Conservation (phyloP, 2,888 invertebrate genomes). For the Pseudoips prasinana region DNA sequence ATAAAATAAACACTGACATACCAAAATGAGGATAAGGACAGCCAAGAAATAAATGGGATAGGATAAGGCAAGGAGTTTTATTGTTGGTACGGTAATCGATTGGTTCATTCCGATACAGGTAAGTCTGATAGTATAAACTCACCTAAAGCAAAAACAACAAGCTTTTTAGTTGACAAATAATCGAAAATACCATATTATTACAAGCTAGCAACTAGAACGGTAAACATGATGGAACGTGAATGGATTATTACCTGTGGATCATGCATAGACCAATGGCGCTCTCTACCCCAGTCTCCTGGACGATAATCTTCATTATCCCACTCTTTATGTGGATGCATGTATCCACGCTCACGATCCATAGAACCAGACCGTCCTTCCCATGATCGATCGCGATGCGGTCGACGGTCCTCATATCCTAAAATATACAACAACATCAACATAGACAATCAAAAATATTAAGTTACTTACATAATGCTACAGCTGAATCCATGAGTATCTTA, state of each 20-base stretch:
- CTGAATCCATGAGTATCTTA: conserved; percentile 28
- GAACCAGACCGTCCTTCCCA: conserved; percentile 80
- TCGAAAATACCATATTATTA: too few relatives aligned
- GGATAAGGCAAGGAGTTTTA: conserved; percentile 65
- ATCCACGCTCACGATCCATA: conserved; percentile 71
- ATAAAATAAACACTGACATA: conserved; percentile 47
- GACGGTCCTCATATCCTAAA: conserved; percentile 74
- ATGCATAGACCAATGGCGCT: conserved; percentile 74
- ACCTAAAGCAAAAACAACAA: conserved; percentile 59
- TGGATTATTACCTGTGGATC: conserved; percentile 66
- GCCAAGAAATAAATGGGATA: conserved; percentile 78
- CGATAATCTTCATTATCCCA: conserved; percentile 82
- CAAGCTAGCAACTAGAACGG: too few relatives aligned
- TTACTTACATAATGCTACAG: neutral
- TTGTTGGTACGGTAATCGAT: conserved; percentile 67
- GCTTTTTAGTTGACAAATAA: too few relatives aligned
- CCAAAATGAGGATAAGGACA: conserved; percentile 75
- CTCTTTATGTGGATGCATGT: conserved; percentile 74
- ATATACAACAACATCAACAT: neutral
- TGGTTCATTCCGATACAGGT: conserved; percentile 63
- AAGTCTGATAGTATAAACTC: conserved; percentile 58
- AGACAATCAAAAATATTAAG: conserved; percentile 13
- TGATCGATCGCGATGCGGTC: conserved; percentile 76
- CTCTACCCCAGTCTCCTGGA: conserved; percentile 75
- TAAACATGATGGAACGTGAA: too few relatives aligned